Evolutionary conservation across 2,113 vertebrate species (phyloP).

Genomic region (Cricetomys ansorgei): DNA sequence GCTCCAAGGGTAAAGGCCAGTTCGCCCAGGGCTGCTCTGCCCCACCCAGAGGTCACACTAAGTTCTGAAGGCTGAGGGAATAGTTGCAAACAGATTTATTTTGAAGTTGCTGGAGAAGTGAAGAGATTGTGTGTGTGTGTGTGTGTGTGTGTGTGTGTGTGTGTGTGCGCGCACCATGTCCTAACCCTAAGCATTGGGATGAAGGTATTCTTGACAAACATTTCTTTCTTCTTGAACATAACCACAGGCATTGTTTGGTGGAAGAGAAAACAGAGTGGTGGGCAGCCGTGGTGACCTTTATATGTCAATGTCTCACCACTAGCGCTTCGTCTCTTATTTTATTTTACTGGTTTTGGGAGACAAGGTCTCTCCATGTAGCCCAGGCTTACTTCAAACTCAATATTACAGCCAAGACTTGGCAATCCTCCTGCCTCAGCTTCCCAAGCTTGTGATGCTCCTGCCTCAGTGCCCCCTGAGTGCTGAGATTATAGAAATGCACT

Average conservation of each 20-base stretch:
- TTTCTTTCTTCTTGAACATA: background rate
- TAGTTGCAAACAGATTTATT: background rate
- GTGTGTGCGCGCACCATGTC: background rate
- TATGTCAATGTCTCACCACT: background rate
- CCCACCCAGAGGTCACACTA: background rate
- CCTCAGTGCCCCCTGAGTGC: too few species aligned
- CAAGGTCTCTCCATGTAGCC: background rate
- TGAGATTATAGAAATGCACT: too few species aligned
- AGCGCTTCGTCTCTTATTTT: background rate
- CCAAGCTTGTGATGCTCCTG: too few species aligned
- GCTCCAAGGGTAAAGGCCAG: background rate
- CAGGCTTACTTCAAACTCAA: background rate
- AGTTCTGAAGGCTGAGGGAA: background rate
- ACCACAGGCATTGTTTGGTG: background rate
- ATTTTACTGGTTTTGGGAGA: background rate
- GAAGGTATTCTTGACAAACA: background rate
- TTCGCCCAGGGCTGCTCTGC: background rate
- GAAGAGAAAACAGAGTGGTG: background rate
- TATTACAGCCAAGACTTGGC: background rate
- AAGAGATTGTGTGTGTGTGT: background rate
- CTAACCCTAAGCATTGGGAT: background rate
- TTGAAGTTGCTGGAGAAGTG: background rate
- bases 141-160: background rate
- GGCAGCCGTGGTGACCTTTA: background rate
- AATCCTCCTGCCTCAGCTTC: too few species aligned